These are phyloP conservation scores for Nixonia krombeini DNA, from an alignment of 1,140 invertebrate species.

Conservation along the genomic window DNA sequence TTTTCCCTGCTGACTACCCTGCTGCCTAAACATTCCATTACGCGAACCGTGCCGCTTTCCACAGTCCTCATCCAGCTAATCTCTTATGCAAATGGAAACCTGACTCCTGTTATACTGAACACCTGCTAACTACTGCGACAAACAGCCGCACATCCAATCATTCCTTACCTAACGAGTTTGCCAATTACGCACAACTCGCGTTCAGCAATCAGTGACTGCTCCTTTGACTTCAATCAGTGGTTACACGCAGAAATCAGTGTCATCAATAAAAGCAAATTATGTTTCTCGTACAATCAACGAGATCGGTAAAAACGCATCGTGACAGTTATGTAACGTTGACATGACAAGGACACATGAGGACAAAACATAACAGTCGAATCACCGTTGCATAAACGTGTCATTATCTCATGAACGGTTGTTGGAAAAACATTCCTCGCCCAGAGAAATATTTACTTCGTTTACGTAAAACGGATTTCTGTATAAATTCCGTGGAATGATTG, in stretches of 20 bases:
- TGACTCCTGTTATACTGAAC: constrained; percentile 12
- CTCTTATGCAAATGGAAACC: constrained; percentile 19
- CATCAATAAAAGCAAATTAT: background rate
- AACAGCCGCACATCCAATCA: constrained; percentile 12
- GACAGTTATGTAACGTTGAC: too few relatives aligned
- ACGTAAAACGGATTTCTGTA: too few relatives aligned
- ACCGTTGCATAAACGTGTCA: too few relatives aligned
- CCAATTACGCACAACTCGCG: background rate
- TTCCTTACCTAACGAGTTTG: constrained; percentile 7
- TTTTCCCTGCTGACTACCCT: constrained; percentile 8
- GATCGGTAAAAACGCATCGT: too few relatives aligned
- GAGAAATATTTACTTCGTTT: too few relatives aligned
- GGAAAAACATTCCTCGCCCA: too few relatives aligned
- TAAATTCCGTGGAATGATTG: too few relatives aligned
- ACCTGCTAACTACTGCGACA: constrained; percentile 11
- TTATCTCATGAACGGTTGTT: too few relatives aligned
- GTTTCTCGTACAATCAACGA: background rate
- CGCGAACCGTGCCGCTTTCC: constrained; percentile 3
- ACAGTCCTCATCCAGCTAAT: constrained; percentile 10
- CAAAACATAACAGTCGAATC: too few relatives aligned
- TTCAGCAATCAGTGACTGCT: constrained; percentile 3
- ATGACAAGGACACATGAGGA: too few relatives aligned
- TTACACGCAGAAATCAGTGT: too few relatives aligned
- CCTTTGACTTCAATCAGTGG: background rate
- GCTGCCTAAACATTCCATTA: constrained; percentile 12